phyloP scores from a whole-genome alignment of 1,140 invertebrate species.

The Berghia stephanieae region DNA sequence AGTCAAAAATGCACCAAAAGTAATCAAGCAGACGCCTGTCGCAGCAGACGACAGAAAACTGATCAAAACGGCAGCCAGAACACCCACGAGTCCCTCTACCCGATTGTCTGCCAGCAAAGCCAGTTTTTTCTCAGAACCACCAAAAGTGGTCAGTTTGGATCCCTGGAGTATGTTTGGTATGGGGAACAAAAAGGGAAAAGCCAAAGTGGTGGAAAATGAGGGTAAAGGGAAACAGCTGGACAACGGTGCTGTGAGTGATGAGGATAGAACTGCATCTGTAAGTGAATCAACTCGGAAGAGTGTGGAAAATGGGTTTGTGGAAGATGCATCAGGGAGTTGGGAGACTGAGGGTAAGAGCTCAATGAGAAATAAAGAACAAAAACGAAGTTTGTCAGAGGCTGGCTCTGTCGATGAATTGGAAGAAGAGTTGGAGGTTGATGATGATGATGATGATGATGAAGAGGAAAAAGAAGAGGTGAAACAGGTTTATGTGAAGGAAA shows the following conservation, averaged over 20 bases:
- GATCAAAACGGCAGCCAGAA: conserved; percentile 18
- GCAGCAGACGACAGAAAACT: conserved; percentile 34
- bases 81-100: conserved; percentile 33
- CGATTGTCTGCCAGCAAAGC: conserved; percentile 41
- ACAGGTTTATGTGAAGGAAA: not conserved
- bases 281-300: not conserved
- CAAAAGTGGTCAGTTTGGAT: conserved; percentile 58
- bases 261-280: not conserved
- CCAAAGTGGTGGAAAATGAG: not conserved
- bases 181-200: conserved; percentile 39
- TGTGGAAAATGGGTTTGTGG: conserved; percentile 8
- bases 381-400: not conserved
- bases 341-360: conserved; percentile 28
- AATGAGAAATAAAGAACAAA: not conserved
- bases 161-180: conserved; percentile 58
- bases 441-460: conserved; percentile 75
- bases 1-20: too few species aligned
- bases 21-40: conserved; percentile 13
- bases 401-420: conserved; percentile 34
- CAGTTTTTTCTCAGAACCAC: conserved; percentile 58
- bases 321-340: conserved; percentile 34
- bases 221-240: conserved; percentile 44
- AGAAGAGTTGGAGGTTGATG: conserved; percentile 54
- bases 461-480: conserved; percentile 34
- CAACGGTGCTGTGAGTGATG: conserved; percentile 39